Evolutionary conservation across 2,888 invertebrate genomes (phyloP).

Genomic region (Heliconius sara): DNA sequence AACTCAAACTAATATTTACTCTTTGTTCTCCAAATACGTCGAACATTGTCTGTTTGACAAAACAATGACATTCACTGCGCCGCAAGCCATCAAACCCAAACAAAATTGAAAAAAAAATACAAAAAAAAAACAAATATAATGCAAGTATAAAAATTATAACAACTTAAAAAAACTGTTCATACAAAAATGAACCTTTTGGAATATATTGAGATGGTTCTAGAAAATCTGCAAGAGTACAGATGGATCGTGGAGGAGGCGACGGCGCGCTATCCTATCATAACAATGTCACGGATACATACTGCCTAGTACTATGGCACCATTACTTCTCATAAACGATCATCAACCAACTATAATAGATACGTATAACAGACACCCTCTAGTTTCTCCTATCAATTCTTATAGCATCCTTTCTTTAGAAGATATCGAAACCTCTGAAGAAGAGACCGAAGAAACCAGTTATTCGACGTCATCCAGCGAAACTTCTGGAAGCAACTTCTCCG

Average conservation of each 20-base stretch:
- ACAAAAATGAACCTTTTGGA: slow-evolving; percentile 69
- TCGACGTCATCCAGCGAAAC: slow-evolving; percentile 33
- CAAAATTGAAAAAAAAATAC: slow-evolving; percentile 21
- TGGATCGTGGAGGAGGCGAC: slow-evolving; percentile 72
- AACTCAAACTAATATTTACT: not conserved
- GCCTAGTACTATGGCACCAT: slow-evolving; percentile 49
- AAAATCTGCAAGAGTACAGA: slow-evolving; percentile 66
- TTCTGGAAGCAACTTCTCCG: slow-evolving; percentile 36
- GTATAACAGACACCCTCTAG: not conserved
- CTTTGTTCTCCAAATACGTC: slow-evolving; percentile 16
- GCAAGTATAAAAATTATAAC: slow-evolving; percentile 18
- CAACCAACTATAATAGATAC: not conserved
- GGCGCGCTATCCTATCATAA: slow-evolving; percentile 67
- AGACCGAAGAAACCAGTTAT: not conserved
- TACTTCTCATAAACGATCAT: not conserved
- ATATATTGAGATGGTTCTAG: slow-evolving; percentile 60
- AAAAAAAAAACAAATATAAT: slow-evolving; percentile 34
- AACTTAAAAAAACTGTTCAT: slow-evolving; percentile 30
- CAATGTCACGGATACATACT: slow-evolving; percentile 71
- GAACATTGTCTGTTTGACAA: slow-evolving; percentile 5
- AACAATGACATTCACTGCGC: slow-evolving; percentile 17
- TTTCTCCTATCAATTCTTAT: slow-evolving; percentile 7
- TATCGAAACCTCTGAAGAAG: slow-evolving; percentile 28
- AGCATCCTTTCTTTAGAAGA: slow-evolving; percentile 35
- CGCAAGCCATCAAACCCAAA: not conserved